phyloP scores from a whole-genome alignment of 2,797 vertebrate species.

The Protonibea diacanthus region DNA sequence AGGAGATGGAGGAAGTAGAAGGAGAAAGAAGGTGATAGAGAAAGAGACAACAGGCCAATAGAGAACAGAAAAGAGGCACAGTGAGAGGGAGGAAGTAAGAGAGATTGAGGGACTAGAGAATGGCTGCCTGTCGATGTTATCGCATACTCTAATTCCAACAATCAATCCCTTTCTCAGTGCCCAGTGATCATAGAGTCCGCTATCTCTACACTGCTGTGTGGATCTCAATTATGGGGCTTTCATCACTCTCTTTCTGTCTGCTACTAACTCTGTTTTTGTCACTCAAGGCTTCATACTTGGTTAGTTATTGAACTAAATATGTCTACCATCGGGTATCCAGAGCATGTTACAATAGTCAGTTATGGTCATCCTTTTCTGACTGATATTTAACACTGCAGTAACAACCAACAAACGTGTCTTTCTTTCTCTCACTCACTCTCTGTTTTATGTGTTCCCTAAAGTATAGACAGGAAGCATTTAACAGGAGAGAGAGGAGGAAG shows the following conservation, averaged over 20 bases:
- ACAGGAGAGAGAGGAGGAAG: background rate
- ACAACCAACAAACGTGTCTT: background rate
- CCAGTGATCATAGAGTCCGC: constrained; percentile 22
- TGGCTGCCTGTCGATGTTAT: constrained; percentile 48
- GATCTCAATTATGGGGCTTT: constrained; percentile 13
- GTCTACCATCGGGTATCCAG: background rate
- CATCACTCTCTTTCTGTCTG: background rate
- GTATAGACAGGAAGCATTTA: constrained; percentile 25
- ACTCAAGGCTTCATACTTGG: background rate
- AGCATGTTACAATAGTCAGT: constrained; percentile 1
- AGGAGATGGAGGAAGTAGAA: constrained; percentile 9
- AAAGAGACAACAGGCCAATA: background rate
- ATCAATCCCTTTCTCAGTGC: constrained; percentile 43
- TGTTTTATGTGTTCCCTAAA: constrained; percentile 12
- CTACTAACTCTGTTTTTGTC: background rate
- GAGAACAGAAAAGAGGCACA: constrained; percentile 7
- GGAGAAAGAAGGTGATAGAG: constrained; percentile 14
- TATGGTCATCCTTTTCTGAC: background rate
- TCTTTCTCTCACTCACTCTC: background rate
- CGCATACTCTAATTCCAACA: constrained; percentile 18
- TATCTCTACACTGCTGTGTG: constrained; percentile 28
- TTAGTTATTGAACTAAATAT: background rate
- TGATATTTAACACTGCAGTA: constrained; percentile 8
- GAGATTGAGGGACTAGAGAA: constrained; percentile 20
- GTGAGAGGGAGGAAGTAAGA: constrained; percentile 9